These are phyloP conservation scores for Drosophila serrata DNA, from an alignment of 1,140 invertebrate genomes.

Conservation along the genomic window DNA sequence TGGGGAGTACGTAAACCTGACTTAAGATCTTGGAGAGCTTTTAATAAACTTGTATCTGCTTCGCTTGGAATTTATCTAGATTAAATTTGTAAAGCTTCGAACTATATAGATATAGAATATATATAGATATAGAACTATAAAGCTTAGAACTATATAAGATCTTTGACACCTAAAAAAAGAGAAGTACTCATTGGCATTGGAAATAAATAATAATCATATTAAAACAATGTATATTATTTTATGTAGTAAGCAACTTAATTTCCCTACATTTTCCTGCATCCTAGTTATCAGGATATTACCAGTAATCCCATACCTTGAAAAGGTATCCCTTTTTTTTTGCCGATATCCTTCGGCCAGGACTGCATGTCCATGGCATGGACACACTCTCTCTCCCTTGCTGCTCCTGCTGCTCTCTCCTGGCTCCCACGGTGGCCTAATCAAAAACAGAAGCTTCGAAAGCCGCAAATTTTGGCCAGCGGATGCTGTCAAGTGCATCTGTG, in stretches of 20 bases:
- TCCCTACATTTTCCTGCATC: not conserved
- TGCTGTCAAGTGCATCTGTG: conserved; percentile 24
- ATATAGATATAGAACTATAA: not conserved
- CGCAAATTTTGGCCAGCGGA: conserved; percentile 66
- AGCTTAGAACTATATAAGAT: not conserved
- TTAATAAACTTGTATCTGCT: too few species aligned
- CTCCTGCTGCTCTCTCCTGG: conserved; percentile 7
- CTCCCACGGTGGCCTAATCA: conserved; percentile 64
- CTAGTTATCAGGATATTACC: not conserved
- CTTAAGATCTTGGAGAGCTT: not conserved
- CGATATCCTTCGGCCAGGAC: not conserved
- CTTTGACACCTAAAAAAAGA: not conserved
- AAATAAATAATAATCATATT: not conserved
- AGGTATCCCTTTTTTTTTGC: not conserved
- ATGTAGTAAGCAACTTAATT: not conserved
- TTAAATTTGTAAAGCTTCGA: too few species aligned
- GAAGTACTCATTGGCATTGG: not conserved
- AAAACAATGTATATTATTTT: not conserved
- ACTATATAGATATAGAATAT: too few species aligned
- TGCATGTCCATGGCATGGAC: not conserved
- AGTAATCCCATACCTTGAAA: not conserved
- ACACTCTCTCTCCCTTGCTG: not conserved
- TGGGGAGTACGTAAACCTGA: not conserved
- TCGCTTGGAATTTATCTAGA: too few species aligned
- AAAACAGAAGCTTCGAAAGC: conserved; percentile 76